Evolutionary conservation across 2,888 invertebrate species (phyloP).

Genomic region (Crioceris asparagi): DNA sequence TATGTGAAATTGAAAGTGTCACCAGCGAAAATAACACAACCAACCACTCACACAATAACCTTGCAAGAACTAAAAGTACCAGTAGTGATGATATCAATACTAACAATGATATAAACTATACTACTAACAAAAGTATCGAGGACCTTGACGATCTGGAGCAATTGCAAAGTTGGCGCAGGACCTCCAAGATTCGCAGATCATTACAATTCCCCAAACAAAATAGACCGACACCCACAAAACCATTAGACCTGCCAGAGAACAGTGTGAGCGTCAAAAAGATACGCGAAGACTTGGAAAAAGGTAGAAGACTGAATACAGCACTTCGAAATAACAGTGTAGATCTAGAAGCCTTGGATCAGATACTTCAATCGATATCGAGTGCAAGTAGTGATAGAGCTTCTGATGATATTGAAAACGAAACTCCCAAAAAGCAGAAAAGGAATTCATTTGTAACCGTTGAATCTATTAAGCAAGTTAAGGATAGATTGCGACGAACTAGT

Average conservation of each 20-base stretch:
- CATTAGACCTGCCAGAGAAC: slow-evolving; percentile 37
- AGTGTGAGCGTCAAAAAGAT: slow-evolving; percentile 45
- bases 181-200: slow-evolving; percentile 53
- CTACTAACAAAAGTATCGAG: slow-evolving; percentile 28
- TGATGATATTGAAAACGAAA: slow-evolving; percentile 22
- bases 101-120: slow-evolving; percentile 25
- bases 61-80: slow-evolving; percentile 40
- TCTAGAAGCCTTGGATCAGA: slow-evolving; percentile 43
- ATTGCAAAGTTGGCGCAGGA: slow-evolving; percentile 50
- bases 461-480: slow-evolving; percentile 47
- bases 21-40: slow-evolving; percentile 15
- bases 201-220: slow-evolving; percentile 52
- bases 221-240: slow-evolving; percentile 20
- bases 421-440: slow-evolving; percentile 29
- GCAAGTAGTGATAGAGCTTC: slow-evolving; percentile 25
- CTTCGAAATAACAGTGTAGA: slow-evolving; percentile 45
- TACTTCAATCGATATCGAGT: slow-evolving; percentile 37
- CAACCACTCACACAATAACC: too few relatives aligned
- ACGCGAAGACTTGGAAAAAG: slow-evolving; percentile 45
- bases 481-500: slow-evolving; percentile 44
- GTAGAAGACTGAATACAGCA: slow-evolving; percentile 42
- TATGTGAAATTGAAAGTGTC: slow-evolving; percentile 27
- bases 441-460: slow-evolving; percentile 49
- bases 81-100: slow-evolving; percentile 41
- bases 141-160: slow-evolving; percentile 34